Base-by-base conservation (phyloP, 2,888 invertebrate species). In the Cosmorhoe ocellata region DNA sequence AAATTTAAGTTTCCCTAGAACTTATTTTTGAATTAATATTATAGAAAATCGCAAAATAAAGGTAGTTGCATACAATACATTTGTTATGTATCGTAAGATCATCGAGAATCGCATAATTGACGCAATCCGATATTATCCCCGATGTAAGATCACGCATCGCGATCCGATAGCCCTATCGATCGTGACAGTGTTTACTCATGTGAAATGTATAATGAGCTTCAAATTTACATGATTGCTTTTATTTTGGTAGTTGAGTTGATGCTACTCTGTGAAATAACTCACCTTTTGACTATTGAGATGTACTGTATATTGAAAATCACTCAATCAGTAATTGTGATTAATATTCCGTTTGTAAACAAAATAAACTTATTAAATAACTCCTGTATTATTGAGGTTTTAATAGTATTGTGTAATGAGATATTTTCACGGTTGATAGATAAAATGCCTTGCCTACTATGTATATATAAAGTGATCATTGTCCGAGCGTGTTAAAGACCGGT, bases 401-500 rank as follows among this genome's bases (percentile, higher is more conserved):
- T 14, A 14, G 9, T 1, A 11, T 12, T 12, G 14, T 9, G 8
- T 6, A 9, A 18, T 18, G 18, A 4, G 18, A 18, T 18, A 18
- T 18, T 22, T 56, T 49, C 47, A 51, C 37, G 41, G 30, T 27
- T 63, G 49, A 62, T 69, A 79, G 78, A 83, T 76, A 79, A 79
- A 81, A 68, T 64, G 66, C 71, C 6, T 75, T 64, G 66, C 71
- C 6, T 75, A 66, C 73, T 84, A 86, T 79, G 83, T 84, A 85
- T 79, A 81, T 88, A 86, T 86, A 81, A 74, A 86, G 85, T 85
- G 84, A 88, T 88, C 86, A 87, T 84, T 84, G 88, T 88, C 77
- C 71, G 68, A 78, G 68, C 81, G 87, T 85, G 89, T 87, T 89
- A 87, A 89, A 84, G 88, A 87, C 88, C 86, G 89, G 88, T 88